Percentiles rank a stretch among this genome's conserved stretches.
phyloP scores from a whole-genome alignment of 2,797 vertebrate genomes.

The Diplodus sargus region DNA sequence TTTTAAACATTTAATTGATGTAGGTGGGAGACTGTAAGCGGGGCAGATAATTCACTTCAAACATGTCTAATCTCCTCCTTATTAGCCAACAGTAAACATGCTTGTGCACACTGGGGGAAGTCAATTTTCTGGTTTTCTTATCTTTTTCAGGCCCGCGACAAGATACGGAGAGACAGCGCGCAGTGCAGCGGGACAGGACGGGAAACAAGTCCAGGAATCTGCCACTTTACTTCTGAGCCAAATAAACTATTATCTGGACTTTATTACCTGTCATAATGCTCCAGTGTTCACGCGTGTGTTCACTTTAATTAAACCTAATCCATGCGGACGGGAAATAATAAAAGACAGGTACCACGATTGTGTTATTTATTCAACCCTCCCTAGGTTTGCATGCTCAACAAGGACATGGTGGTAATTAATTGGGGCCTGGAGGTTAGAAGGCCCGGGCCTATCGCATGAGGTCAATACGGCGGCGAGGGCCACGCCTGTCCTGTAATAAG shows the following conservation, averaged over 20 bases:
- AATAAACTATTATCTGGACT: conserved; percentile 42
- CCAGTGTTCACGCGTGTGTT: conserved; percentile 53
- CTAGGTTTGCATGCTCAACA: conserved; percentile 62
- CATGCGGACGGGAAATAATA: conserved; percentile 58
- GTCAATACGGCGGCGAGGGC: conserved; percentile 72
- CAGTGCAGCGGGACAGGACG: neutral
- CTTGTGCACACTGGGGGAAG: conserved; percentile 3
- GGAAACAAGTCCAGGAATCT: conserved; percentile 21
- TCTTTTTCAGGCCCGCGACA: conserved; percentile 27
- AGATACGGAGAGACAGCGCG: conserved; percentile 15
- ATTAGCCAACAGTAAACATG: conserved; percentile 49
- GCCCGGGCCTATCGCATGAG: conserved; percentile 56
- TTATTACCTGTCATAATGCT: conserved; percentile 62
- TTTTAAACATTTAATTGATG: conserved; percentile 28
- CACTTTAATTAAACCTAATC: conserved; percentile 69
- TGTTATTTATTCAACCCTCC: conserved; percentile 53
- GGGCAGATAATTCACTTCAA: conserved; percentile 49
- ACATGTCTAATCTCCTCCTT: conserved; percentile 35
- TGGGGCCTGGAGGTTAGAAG: conserved; percentile 72
- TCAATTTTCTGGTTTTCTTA: conserved; percentile 33
- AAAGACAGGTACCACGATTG: conserved; percentile 58
- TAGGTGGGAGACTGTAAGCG: conserved; percentile 2
- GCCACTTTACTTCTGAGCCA: conserved; percentile 38
- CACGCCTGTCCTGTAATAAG: conserved; percentile 79
- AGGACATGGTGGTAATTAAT: conserved; percentile 74